Conservation (phyloP, 2,888 invertebrate genomes). For the Xanthorhoe designata region DNA sequence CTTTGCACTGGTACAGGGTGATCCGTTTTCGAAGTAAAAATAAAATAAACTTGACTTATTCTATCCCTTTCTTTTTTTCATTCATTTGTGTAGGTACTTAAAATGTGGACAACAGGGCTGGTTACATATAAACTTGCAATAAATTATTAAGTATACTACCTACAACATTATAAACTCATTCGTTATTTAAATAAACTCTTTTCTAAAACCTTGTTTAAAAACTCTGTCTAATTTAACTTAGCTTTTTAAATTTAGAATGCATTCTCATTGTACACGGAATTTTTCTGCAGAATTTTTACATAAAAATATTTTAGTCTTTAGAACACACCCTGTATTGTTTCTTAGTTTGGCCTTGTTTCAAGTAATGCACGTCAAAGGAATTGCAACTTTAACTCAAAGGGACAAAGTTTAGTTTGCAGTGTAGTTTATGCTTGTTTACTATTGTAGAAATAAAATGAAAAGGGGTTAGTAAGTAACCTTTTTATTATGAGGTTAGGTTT, state of each 20-base stretch:
- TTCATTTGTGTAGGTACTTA: too few species aligned
- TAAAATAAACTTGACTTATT: too few species aligned
- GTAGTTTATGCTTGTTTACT: neutral
- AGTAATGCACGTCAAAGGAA: neutral
- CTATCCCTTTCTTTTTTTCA: too few species aligned
- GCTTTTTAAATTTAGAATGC: neutral
- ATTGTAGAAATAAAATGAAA: conserved; percentile 1
- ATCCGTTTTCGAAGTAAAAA: neutral
- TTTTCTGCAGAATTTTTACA: neutral
- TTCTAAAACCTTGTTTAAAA: neutral
- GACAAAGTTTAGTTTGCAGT: neutral
- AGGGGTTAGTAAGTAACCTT: neutral
- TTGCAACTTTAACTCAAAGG: neutral
- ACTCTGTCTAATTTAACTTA: neutral
- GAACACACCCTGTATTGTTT: neutral
- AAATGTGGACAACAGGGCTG: too few species aligned
- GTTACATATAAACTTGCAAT: too few species aligned
- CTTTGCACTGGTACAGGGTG: neutral
- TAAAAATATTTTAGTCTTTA: neutral
- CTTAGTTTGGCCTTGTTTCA: conserved; percentile 1
- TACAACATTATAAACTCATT: too few species aligned
- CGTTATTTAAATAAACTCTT: too few species aligned
- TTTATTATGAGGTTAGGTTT: neutral
- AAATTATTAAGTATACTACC: too few species aligned
- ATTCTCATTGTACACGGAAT: neutral